A percentile compares a stretch with the other conserved stretches of the same genome.
These are phyloP conservation scores for Paradisaea rubra DNA, from an alignment of 2,113 vertebrate genomes.

Conservation along the genomic window DNA sequence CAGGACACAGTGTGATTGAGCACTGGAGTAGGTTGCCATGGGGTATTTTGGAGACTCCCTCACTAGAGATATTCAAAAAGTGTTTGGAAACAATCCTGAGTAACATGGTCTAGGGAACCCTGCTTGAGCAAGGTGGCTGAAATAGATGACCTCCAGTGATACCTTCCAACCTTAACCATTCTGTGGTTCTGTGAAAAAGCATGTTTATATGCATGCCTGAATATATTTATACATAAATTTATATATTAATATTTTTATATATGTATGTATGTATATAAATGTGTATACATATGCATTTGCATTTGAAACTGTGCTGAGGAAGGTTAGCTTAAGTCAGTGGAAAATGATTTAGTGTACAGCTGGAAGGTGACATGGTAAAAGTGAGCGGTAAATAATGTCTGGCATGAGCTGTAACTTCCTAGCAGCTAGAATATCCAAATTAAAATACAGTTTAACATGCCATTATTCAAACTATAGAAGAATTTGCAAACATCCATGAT, in stretches of 20 bases:
- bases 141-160: background rate
- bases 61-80: background rate
- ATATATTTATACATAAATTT: background rate
- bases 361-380: background rate
- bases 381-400: background rate
- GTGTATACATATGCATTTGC: background rate
- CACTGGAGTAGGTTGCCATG: background rate
- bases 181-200: background rate
- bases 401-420: background rate
- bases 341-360: background rate
- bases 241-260: background rate
- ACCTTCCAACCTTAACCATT: background rate
- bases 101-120: background rate
- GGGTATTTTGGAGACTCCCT: background rate
- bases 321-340: background rate
- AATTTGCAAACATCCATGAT: background rate
- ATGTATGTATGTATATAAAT: background rate
- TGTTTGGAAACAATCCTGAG: background rate
- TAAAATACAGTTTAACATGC: background rate
- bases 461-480: background rate
- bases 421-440: background rate
- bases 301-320: background rate
- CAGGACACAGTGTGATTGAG: background rate
- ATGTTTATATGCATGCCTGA: background rate
- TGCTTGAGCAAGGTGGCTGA: background rate